Percentiles rank a stretch among this genome's conserved stretches.
These are phyloP conservation scores for Oxytorus armatus DNA, from an alignment of 2,888 invertebrate species.

Conservation along the genomic window DNA sequence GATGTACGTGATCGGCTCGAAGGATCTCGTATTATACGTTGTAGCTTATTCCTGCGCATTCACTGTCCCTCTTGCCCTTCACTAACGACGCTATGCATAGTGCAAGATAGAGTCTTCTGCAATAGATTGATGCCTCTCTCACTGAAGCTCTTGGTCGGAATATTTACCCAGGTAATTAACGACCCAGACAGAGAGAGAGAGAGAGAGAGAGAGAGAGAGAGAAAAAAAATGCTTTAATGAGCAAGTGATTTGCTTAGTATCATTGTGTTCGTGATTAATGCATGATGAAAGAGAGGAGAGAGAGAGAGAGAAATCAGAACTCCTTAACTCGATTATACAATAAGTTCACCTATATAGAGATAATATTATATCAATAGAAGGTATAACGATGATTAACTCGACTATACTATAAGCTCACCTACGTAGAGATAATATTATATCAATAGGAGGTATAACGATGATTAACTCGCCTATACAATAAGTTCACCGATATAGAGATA, in stretches of 20 bases:
- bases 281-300: constrained; percentile 9
- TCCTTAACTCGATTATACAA: background rate
- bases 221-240: constrained; percentile 22
- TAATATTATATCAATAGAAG: background rate
- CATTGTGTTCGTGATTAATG: constrained; percentile 36
- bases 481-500: constrained; percentile 18
- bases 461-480: background rate
- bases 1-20: constrained; percentile 35
- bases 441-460: background rate
- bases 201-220: constrained; percentile 9
- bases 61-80: constrained; percentile 35
- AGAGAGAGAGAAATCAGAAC: constrained; percentile 4
- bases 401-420: background rate
- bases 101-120: constrained; percentile 34
- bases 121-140: constrained; percentile 58
- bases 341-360: constrained; percentile 14
- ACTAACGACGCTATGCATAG: constrained; percentile 42
- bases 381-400: background rate
- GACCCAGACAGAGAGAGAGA: constrained; percentile 18
- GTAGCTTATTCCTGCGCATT: constrained; percentile 50
- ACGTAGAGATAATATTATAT: constrained; percentile 13
- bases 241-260: constrained; percentile 36
- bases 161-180: constrained; percentile 74
- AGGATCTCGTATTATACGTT: constrained; percentile 42
- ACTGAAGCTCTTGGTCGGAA: constrained; percentile 50